Evolutionary conservation across 2,797 vertebrate species (phyloP).

Genomic region (Hozukius guyotensis): DNA sequence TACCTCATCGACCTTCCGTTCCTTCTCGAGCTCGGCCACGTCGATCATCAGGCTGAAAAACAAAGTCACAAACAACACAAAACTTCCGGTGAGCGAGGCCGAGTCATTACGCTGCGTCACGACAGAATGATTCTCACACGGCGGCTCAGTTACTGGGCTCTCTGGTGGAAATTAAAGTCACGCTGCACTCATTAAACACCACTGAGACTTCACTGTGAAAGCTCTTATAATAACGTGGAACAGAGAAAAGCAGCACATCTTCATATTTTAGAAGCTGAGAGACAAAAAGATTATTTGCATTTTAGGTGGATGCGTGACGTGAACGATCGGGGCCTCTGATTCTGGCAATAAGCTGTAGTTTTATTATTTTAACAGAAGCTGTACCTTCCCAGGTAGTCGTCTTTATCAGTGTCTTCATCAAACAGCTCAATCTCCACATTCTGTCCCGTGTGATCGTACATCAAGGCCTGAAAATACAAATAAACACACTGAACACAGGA

Average conservation of each 20-base stretch:
- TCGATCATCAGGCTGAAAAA: slow-evolving; percentile 87
- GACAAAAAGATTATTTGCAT: too few species aligned
- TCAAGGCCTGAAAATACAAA: slow-evolving; percentile 79
- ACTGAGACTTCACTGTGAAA: background rate
- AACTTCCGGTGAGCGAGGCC: background rate
- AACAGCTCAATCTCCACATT: slow-evolving; percentile 91
- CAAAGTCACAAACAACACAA: background rate
- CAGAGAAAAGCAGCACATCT: too few species aligned
- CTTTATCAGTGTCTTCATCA: slow-evolving; percentile 95
- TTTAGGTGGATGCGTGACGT: too few species aligned
- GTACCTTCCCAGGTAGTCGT: slow-evolving; percentile 95
- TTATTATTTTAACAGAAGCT: too few species aligned
- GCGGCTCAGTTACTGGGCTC: background rate
- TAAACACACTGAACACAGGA: background rate
- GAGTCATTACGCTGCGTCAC: background rate
- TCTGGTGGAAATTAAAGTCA: slow-evolving; percentile 1
- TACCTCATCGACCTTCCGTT: slow-evolving; percentile 91
- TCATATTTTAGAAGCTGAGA: too few species aligned
- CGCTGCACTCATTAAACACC: background rate
- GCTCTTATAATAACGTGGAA: too few species aligned
- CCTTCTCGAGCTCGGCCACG: slow-evolving; percentile 88
- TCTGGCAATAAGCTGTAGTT: background rate
- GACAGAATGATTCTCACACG: background rate
- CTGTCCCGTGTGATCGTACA: slow-evolving; percentile 86
- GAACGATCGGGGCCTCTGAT: too few species aligned